Base-by-base conservation (phyloP, 2,888 invertebrate species). In the Stenodema calcarata region DNA sequence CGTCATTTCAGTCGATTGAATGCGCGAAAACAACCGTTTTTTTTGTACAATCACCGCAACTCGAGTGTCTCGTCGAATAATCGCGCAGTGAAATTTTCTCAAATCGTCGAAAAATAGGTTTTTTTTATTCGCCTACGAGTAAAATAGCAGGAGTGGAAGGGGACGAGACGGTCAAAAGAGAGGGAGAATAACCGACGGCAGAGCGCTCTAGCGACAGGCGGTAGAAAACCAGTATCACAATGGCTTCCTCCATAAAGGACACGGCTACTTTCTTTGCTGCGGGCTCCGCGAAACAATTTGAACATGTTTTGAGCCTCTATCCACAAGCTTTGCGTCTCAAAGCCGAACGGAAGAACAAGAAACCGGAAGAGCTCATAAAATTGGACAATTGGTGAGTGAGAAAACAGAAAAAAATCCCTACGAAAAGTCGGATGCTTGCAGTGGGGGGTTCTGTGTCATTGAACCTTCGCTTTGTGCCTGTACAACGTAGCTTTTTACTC, bases 181-280 rank as follows among this genome's bases (percentile, higher is more conserved):
- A 73, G 62, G 44, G 62, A 69, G 70, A 69, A 69, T 30, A 28
- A 62, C 18, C 28, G 44, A 84, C 12, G 41, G 84, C 27, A 84
- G 84, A 82, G 82, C 82, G 30, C 82, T 82, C 82, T 82, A 27
- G 18, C 82, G 82, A 69, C 41, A 47, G 69, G 16, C 23, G 18
- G 35, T n/a, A 14, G 27, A 62, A 82, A 30, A 28, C 85, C 89
- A 90, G 90, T 89, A 89, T 89, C 90, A 90, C 89, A 94, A 95
- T 95, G 95, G 95, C 95, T 93, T 95, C 95, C 94, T 95, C 95
- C 94, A 94, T 94, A 93, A 95, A 95, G 94, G 96, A 96, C 93
- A 96, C 96, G 93, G 95, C 96, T 92, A 95, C 96, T 94, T 97
- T 97, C 94, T 97, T 97, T 93, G 94, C 95, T 92, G 95, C 96